These are phyloP conservation scores for Bubo blakistoni DNA, from an alignment of 2,113 vertebrate genomes.

Conservation along the genomic window DNA sequence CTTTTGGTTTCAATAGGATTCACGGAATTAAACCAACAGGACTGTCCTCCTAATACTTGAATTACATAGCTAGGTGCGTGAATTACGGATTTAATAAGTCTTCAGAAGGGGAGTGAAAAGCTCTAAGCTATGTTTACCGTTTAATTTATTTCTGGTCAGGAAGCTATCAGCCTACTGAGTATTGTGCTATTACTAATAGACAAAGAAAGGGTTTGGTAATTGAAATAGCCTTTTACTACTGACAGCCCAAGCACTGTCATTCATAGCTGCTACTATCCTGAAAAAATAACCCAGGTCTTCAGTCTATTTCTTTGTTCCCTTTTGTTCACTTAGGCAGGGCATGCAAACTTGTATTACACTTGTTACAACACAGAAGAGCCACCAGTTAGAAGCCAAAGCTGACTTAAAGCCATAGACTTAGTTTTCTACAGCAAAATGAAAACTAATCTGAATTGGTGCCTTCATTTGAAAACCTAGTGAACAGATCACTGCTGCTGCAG, in stretches of 20 bases:
- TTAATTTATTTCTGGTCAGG: background rate
- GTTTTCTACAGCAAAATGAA: background rate
- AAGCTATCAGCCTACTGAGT: background rate
- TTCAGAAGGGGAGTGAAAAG: background rate
- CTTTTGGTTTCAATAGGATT: background rate
- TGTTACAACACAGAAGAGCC: background rate
- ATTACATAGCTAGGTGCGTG: background rate
- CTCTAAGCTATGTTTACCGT: background rate
- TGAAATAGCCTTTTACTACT: background rate
- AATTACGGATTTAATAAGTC: background rate
- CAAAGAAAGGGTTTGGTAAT: background rate
- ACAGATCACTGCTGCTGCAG: background rate
- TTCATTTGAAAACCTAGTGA: background rate
- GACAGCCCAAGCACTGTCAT: background rate
- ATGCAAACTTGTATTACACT: background rate
- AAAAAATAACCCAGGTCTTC: background rate
- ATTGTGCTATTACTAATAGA: background rate
- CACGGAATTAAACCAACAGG: background rate
- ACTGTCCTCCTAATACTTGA: background rate
- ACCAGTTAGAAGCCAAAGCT: background rate
- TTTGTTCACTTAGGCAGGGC: background rate
- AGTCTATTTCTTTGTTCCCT: background rate
- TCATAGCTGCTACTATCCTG: background rate
- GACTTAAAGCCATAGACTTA: background rate
- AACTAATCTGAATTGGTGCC: background rate